Conservation (phyloP, 1,140 invertebrate species). For the Lutraria rhynchaena region DNA sequence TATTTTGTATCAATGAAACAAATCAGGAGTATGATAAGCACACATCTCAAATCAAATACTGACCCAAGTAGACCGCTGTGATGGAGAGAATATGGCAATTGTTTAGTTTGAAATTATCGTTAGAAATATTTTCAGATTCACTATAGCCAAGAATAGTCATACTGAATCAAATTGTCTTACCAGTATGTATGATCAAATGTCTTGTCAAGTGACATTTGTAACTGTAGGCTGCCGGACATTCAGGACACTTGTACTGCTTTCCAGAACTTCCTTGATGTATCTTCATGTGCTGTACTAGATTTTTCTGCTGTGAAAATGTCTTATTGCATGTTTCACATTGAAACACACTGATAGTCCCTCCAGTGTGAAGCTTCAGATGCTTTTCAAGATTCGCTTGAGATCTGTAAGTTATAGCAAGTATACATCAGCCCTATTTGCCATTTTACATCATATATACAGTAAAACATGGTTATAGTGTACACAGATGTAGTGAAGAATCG, state of each 20-base stretch:
- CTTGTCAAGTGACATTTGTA: slow-evolving; percentile 55
- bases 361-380: slow-evolving; percentile 40
- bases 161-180: no score
- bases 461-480: not conserved
- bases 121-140: no score
- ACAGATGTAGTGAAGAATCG: no score
- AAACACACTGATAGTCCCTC: slow-evolving; percentile 40
- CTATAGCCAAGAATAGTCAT: no score
- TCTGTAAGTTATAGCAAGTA: slow-evolving; percentile 5
- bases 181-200: slow-evolving; percentile 57
- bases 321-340: slow-evolving; percentile 49
- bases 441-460: not conserved
- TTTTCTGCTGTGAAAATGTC: slow-evolving; percentile 49
- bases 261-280: slow-evolving; percentile 38
- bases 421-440: not conserved
- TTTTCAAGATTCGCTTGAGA: slow-evolving; percentile 39
- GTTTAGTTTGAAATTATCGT: no score
- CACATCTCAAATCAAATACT: no score
- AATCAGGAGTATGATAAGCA: no score
- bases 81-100: no score
- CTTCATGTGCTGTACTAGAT: slow-evolving; percentile 52
- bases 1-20: no score
- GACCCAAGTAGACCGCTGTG: no score
- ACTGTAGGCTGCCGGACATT: slow-evolving; percentile 49
- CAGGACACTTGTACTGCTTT: slow-evolving; percentile 44